Percentiles rank a stretch among this genome's conserved stretches.
Conservation (phyloP, 2,113 vertebrate genomes). For the Peromyscus polionotus region DNA sequence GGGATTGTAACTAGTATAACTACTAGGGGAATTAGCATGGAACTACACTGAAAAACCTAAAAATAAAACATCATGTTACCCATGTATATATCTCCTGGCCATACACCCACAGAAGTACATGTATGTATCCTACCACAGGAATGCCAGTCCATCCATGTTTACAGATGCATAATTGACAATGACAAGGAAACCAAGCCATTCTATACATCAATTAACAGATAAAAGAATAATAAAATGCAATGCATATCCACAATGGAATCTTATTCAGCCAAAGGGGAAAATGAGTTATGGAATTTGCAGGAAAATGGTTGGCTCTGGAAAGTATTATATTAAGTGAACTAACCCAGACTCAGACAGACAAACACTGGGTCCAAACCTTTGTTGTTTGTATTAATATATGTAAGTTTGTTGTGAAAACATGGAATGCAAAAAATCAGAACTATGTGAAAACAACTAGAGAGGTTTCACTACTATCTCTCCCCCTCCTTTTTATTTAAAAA, state of each 20-base stretch:
- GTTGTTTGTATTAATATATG: neutral
- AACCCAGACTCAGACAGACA: neutral
- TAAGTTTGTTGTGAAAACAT: neutral
- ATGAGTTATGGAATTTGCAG: neutral
- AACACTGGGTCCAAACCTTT: neutral
- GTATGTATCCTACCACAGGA: neutral
- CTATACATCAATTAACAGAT: neutral
- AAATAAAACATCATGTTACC: neutral
- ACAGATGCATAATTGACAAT: neutral
- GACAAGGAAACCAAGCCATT: neutral
- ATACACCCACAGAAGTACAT: neutral
- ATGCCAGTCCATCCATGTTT: neutral
- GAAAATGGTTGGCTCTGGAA: neutral
- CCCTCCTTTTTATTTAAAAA: neutral
- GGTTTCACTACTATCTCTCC: neutral
- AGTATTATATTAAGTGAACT: neutral
- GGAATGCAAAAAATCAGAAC: neutral
- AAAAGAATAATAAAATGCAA: neutral
- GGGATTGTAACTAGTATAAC: neutral
- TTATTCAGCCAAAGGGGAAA: neutral
- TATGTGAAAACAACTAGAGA: neutral
- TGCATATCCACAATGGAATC: neutral
- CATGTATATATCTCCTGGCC: neutral
- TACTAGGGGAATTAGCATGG: neutral
- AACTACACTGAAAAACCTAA: neutral